phyloP scores from a whole-genome alignment of 2,113 vertebrate genomes.

The Lanius ludovicianus region DNA sequence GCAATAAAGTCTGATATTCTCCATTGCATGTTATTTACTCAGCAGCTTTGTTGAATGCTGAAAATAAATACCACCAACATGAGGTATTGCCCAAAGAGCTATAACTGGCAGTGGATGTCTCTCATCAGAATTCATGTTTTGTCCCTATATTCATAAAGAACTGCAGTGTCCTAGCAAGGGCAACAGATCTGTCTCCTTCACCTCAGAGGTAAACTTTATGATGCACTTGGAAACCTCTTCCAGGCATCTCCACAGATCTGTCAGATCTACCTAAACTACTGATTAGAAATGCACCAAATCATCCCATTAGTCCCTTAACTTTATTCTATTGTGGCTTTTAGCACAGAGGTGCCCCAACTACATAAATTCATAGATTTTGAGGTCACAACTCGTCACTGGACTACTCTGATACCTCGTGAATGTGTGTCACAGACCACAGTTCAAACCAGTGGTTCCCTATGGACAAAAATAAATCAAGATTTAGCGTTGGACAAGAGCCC shows the following conservation, averaged over 20 bases:
- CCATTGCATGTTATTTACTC: background rate
- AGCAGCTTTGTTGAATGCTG: background rate
- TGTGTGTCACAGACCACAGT: background rate
- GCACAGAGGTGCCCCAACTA: background rate
- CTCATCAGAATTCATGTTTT: background rate
- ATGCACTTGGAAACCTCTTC: background rate
- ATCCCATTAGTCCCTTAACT: background rate
- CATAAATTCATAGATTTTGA: background rate
- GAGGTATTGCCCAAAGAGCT: background rate
- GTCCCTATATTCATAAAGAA: background rate
- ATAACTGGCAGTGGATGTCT: background rate
- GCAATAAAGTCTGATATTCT: background rate
- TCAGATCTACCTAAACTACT: background rate
- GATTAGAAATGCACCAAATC: background rate
- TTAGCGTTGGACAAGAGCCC: background rate
- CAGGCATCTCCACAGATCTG: background rate
- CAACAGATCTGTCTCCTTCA: background rate
- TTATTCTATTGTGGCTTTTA: background rate
- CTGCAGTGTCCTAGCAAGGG: background rate
- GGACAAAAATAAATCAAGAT: background rate
- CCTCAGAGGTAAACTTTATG: background rate
- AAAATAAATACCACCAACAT: background rate
- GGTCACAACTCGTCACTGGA: background rate
- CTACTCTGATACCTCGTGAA: background rate
- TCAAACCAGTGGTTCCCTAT: background rate